Conservation (phyloP, 2,888 invertebrate genomes). For the Xestobium rufovillosum region DNA sequence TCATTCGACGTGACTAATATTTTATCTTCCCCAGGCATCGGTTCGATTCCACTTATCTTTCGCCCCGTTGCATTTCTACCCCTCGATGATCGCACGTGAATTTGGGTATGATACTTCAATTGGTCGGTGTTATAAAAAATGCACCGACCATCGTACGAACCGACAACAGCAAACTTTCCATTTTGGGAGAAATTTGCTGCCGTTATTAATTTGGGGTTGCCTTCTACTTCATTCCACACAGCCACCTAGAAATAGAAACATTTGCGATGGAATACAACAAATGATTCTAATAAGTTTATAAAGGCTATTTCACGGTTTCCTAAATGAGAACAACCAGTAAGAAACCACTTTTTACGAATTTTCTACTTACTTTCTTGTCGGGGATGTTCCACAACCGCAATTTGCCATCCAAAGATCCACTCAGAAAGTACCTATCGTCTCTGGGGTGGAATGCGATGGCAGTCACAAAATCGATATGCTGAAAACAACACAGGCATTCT, state of each 20-base stretch:
- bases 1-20: conserved; percentile 97
- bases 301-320: no score
- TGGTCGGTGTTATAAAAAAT: conserved; percentile 98
- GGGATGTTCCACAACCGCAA: conserved; percentile 99
- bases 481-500: conserved; percentile 97
- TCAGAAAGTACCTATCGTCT: conserved; percentile 86
- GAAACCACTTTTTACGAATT: conserved; percentile 4
- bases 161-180: conserved; percentile 96
- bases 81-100: conserved; percentile 91
- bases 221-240: conserved; percentile 94
- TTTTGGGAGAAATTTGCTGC: conserved; percentile 97
- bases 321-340: neutral
- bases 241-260: conserved; percentile 56
- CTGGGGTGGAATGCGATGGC: conserved; percentile 97
- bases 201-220: conserved; percentile 90
- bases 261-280: conserved; percentile 6
- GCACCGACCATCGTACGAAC: conserved; percentile 96
- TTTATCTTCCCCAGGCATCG: conserved; percentile 93
- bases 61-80: conserved; percentile 91
- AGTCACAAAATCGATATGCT: conserved; percentile 98
- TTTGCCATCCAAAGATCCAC: conserved; percentile 96
- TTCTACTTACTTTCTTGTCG: conserved; percentile 71
- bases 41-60: conserved; percentile 96
- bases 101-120: conserved; percentile 95
- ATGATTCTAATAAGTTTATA: no score